phyloP scores from a whole-genome alignment of 2,113 vertebrate species.

The Meleagris gallopavo region DNA sequence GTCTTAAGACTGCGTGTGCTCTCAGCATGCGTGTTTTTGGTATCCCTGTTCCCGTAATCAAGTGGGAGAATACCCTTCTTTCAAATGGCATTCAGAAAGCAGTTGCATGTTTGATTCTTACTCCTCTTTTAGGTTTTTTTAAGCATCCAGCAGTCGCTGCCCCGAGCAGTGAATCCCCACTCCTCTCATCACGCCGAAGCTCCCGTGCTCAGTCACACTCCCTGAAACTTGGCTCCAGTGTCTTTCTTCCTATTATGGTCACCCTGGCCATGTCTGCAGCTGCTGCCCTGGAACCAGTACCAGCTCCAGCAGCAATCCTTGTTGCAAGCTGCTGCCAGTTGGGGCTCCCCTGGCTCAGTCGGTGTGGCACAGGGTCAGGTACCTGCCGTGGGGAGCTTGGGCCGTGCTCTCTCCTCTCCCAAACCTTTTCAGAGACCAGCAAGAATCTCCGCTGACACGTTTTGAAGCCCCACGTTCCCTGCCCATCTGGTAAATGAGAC shows the following conservation, averaged over 20 bases:
- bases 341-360: neutral
- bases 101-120: neutral
- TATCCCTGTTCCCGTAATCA: neutral
- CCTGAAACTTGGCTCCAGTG: neutral
- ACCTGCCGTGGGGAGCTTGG: accelerated
- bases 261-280: neutral
- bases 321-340: neutral
- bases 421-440: neutral
- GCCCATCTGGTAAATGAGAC: neutral
- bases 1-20: neutral
- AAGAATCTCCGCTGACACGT: neutral
- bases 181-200: neutral
- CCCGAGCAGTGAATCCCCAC: neutral
- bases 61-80: neutral
- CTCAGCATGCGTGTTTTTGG: accelerated
- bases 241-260: constrained; percentile 58
- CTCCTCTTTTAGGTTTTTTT: neutral
- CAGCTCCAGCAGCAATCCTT: neutral
- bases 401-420: neutral
- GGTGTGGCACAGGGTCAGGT: neutral
- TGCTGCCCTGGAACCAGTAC: neutral
- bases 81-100: neutral
- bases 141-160: neutral
- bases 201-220: neutral
- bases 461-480: neutral